phyloP scores from a whole-genome alignment of 2,797 vertebrate species.

The Rhinophrynus dorsalis region DNA sequence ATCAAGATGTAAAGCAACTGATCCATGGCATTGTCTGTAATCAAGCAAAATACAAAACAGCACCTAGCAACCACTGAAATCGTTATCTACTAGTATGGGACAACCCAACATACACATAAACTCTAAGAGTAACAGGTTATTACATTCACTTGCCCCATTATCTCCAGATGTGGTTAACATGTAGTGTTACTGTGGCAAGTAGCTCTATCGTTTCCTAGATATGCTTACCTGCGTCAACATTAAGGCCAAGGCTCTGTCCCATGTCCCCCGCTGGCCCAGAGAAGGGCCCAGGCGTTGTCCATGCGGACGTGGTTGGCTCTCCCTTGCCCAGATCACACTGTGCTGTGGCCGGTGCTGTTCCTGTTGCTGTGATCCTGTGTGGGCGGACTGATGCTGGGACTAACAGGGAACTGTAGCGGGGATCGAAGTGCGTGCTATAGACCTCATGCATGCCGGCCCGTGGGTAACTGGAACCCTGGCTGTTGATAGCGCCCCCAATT shows the following conservation, averaged over 20 bases:
- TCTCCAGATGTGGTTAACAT: too few species aligned
- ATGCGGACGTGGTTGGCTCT: constrained; percentile 75
- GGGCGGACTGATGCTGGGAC: constrained; percentile 86
- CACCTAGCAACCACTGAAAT: too few species aligned
- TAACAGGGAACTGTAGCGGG: constrained; percentile 87
- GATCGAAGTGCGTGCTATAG: constrained; percentile 89
- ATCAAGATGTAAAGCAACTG: too few species aligned
- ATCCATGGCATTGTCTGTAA: too few species aligned
- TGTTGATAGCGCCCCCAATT: constrained; percentile 76
- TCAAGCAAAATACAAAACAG: too few species aligned
- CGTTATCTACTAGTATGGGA: too few species aligned
- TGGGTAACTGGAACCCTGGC: constrained; percentile 81
- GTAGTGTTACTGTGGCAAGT: too few species aligned
- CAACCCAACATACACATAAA: too few species aligned
- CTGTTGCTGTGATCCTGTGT: constrained; percentile 78
- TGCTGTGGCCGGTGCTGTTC: constrained; percentile 72
- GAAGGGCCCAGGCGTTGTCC: constrained; percentile 79
- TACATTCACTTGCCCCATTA: too few species aligned
- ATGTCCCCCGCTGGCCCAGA: constrained; percentile 79
- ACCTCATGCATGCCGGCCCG: constrained; percentile 87
- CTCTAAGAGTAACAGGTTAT: too few species aligned
- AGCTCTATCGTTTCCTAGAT: too few species aligned
- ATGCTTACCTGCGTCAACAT: constrained; percentile 88
- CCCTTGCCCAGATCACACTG: constrained; percentile 89
- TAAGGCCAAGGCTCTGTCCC: constrained; percentile 79